Base-by-base conservation (phyloP, 2,113 vertebrate species). In the Leucopternis melanops region DNA sequence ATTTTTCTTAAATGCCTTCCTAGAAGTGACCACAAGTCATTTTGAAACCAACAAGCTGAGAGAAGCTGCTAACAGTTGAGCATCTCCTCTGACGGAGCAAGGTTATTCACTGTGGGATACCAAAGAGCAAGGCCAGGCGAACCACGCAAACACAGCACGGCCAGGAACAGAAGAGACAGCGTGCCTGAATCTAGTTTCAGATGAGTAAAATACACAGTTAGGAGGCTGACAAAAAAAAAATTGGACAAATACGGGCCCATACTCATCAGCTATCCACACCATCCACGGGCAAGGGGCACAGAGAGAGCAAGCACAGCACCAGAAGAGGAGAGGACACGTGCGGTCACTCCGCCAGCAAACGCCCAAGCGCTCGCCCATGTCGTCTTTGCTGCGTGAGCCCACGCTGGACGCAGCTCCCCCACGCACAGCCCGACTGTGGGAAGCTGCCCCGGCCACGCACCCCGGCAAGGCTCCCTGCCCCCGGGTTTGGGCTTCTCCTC, bases 401-500 rank as follows among this genome's bases (percentile, higher is more conserved):
- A 3, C 0, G 0, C 22, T 9, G 7, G 16, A 72, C 18, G 8
- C 34, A 8, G 49, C 36, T 70, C 3, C 21, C 25, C 17, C n/a
- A 9, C 0, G 2, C 31, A 36, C 72, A 36, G 57, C 25, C 49
- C 3, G 0, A 25, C 12, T 5, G 22, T 2, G 1, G 21, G 55
- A 21, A 49, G n/a, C 63, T 55, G 54, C 52, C 32, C 21, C 1
- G 2, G 36, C 38, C 45, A 42, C 5, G 0, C 27, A 67, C 20
- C 13, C 11, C 2, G 0, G 40, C 38, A 58, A 38, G 36, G 52
- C 19, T 77, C 32, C 22, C 42, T 36, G 29, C 5, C 4, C 20
- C 20, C 5, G 1, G 9, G 25, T 36, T 54, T 29, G 45, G 17
- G 42, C 10, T 87, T 65, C 22, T 17, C 14, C 19, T 65, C 27